Base-by-base conservation (phyloP, 2,888 invertebrate species). In the Lasioglossum morio region DNA sequence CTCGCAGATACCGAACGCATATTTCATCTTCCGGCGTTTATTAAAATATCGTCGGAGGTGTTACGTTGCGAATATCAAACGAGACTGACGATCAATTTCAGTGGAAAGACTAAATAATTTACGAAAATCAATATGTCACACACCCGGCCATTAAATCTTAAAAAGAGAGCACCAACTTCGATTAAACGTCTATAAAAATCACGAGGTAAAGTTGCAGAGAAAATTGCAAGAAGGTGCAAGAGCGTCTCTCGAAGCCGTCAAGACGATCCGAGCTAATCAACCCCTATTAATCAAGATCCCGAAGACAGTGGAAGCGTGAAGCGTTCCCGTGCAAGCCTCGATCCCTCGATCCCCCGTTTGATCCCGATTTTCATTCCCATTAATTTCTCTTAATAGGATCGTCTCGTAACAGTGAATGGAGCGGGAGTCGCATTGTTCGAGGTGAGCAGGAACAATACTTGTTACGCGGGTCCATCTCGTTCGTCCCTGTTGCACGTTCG, bases 301-400 rank as follows among this genome's bases (percentile, higher is more conserved):
- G 53, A n/a, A 53, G 53, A 53, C 53, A n/a, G 53, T n/a, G 53
- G 53, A 53, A 3, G 53, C 53, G 53, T 60, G 27, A 60, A 60
- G 12, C 27, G 27, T 60, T 60, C 27, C 30, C 57, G 27, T 27
- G n/a, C 4, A 27, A 60, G 60, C 1, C 14, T 60, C 16, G 27
- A 27, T 60, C 27, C 53, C 34, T 43, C 46, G 46, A 14, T 19
- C 30, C 5, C 14, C 14, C 19, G 30, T 12, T 48, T 23, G 81
- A 86, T 86, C 82, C 81, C 83, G 89, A 90, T 89, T 90, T 90
- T 90, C 90, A 82, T 90, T 90, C 84, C 88, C 91, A 90, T 90
- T 90, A 90, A 90, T 90, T 90, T 90, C 84, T 43, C 82, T 86
- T 88, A 89, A 90, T 90, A 87, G 88, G 12, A 10, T 83, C 81